A percentile compares a stretch with the other conserved stretches of the same genome.
These are phyloP conservation scores for Piprites chloris DNA, from an alignment of 2,113 vertebrate species.

Conservation along the genomic window DNA sequence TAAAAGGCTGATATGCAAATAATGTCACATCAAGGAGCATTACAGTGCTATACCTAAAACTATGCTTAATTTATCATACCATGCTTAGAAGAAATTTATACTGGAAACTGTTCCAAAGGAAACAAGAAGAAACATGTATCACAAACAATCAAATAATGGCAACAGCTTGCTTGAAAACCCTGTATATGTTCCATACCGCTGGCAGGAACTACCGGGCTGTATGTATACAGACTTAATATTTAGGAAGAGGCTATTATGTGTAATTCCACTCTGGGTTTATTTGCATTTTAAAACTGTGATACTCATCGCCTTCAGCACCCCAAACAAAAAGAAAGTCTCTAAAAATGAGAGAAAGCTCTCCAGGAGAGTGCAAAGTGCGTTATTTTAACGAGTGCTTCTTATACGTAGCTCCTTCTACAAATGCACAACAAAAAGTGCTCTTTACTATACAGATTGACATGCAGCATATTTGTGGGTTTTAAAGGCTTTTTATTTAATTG, in stretches of 20 bases:
- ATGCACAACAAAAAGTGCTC: constrained; percentile 26
- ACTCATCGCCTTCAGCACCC: neutral
- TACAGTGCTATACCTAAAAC: neutral
- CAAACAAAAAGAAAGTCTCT: neutral
- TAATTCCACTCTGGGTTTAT: neutral
- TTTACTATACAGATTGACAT: constrained; percentile 1
- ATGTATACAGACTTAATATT: neutral
- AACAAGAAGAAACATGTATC: neutral
- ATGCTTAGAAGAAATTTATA: neutral
- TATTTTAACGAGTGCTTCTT: constrained; percentile 65
- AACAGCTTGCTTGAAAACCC: neutral
- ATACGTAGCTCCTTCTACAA: neutral
- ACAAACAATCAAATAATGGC: neutral
- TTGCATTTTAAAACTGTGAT: neutral
- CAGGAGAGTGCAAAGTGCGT: constrained; percentile 70
- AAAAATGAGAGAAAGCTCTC: constrained; percentile 33
- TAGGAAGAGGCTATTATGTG: neutral
- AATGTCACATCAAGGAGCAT: neutral
- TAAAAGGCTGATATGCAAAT: neutral
- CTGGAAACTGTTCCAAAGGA: neutral
- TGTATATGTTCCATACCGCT: neutral
- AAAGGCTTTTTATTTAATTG: constrained; percentile 5
- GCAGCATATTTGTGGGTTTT: constrained; percentile 27
- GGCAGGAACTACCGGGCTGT: neutral
- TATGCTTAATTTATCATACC: neutral